These are phyloP conservation scores for Austrolebias charrua DNA, from an alignment of 2,797 vertebrate species.

Conservation along the genomic window DNA sequence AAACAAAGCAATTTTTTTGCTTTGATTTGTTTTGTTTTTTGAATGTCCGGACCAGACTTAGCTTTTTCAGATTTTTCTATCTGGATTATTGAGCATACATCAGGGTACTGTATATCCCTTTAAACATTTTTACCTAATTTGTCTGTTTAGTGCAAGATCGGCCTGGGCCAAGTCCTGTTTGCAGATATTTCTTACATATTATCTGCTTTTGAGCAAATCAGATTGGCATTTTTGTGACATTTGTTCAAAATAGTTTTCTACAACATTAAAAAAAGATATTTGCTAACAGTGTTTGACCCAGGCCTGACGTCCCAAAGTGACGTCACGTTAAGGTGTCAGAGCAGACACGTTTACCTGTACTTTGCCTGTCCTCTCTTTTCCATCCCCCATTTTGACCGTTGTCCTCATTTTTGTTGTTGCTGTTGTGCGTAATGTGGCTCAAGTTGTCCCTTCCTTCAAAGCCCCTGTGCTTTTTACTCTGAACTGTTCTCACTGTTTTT, in stretches of 20 bases:
- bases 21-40: too few relatives aligned
- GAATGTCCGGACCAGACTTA: too few relatives aligned
- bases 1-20: too few relatives aligned
- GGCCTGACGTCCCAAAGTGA: slow-evolving; percentile 35
- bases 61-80: too few relatives aligned
- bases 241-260: background rate
- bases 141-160: slow-evolving; percentile 16
- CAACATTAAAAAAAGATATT: background rate
- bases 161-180: slow-evolving; percentile 48
- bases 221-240: slow-evolving; percentile 15
- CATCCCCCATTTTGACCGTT: slow-evolving; percentile 63
- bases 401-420: slow-evolving; percentile 63
- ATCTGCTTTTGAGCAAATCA: background rate
- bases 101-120: too few relatives aligned
- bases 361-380: slow-evolving; percentile 70
- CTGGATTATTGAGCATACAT: too few relatives aligned
- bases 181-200: slow-evolving; percentile 9
- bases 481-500: slow-evolving; percentile 42
- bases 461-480: slow-evolving; percentile 44
- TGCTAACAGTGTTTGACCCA: slow-evolving; percentile 44
- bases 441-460: slow-evolving; percentile 45
- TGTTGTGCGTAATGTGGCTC: slow-evolving; percentile 66
- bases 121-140: slow-evolving; percentile 19
- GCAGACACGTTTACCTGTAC: slow-evolving; percentile 42
- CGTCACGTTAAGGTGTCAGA: slow-evolving; percentile 41